These are phyloP conservation scores for Suncus etruscus DNA, from an alignment of 2,113 vertebrate genomes.

Conservation along the genomic window DNA sequence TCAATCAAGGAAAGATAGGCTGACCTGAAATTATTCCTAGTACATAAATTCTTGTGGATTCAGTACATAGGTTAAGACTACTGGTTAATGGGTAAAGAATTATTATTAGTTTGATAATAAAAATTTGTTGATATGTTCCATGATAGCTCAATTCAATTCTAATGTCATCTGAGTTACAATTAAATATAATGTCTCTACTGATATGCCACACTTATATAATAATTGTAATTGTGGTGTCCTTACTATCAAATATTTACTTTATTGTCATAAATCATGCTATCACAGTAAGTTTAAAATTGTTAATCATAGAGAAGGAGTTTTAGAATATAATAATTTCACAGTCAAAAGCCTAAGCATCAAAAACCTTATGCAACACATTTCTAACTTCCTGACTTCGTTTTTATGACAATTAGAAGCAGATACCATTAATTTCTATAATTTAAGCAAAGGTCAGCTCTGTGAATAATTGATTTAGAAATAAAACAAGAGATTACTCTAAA, in stretches of 20 bases:
- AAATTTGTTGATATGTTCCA: background rate
- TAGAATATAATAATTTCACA: background rate
- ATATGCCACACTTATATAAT: background rate
- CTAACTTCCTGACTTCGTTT: background rate
- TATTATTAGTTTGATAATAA: too few relatives aligned
- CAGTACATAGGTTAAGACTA: too few relatives aligned
- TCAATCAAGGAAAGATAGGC: too few relatives aligned
- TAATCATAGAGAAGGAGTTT: constrained; percentile 23
- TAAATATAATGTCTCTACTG: background rate
- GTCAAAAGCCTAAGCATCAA: background rate
- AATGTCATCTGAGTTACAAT: constrained; percentile 25
- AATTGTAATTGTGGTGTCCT: background rate
- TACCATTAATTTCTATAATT: background rate
- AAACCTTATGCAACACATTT: background rate
- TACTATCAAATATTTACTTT: background rate
- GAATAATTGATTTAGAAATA: background rate
- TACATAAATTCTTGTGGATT: too few relatives aligned
- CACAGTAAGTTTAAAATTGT: constrained; percentile 17
- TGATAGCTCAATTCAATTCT: background rate
- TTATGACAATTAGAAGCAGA: background rate
- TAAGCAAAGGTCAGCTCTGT: background rate
- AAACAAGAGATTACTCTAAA: background rate
- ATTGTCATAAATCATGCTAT: background rate
- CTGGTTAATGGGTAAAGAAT: too few relatives aligned
- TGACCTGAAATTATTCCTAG: too few relatives aligned